Conservation (phyloP, 2,113 vertebrate genomes). For the Grantiella picta region DNA sequence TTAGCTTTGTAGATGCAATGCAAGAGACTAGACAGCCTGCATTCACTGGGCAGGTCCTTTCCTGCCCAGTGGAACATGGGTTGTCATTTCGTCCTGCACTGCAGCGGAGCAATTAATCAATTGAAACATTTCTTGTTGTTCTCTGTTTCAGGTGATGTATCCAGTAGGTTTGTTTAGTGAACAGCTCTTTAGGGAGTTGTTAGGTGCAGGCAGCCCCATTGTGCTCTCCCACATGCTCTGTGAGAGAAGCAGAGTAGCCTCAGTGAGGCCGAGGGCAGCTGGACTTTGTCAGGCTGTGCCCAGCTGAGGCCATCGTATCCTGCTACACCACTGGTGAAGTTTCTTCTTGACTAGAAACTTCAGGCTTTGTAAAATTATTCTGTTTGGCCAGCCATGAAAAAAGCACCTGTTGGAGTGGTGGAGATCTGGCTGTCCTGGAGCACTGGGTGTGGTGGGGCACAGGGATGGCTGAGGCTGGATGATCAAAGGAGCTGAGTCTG, state of each 20-base stretch:
- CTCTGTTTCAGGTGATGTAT: neutral
- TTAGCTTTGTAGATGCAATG: neutral
- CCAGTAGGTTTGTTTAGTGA: neutral
- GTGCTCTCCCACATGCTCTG: fast-evolving
- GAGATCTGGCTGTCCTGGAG: neutral
- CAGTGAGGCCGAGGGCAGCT: fast-evolving
- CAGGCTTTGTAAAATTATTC: neutral
- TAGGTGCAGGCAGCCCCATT: neutral
- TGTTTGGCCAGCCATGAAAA: neutral
- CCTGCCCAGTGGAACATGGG: neutral
- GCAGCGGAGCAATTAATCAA: neutral
- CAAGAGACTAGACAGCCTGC: neutral
- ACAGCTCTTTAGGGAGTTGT: neutral
- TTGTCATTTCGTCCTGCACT: neutral
- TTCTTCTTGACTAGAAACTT: neutral
- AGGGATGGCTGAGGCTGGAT: neutral
- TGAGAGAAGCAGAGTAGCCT: neutral
- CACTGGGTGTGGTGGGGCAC: fast-evolving
- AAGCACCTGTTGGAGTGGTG: neutral
- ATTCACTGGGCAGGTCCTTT: neutral
- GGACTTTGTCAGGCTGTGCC: neutral
- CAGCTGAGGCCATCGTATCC: neutral
- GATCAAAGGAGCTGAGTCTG: neutral
- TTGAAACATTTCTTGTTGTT: neutral
- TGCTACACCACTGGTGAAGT: neutral